Percentiles rank a stretch among this genome's conserved stretches.
These are phyloP conservation scores for Eremobia ochroleuca DNA, from an alignment of 2,888 invertebrate genomes.

Conservation along the genomic window DNA sequence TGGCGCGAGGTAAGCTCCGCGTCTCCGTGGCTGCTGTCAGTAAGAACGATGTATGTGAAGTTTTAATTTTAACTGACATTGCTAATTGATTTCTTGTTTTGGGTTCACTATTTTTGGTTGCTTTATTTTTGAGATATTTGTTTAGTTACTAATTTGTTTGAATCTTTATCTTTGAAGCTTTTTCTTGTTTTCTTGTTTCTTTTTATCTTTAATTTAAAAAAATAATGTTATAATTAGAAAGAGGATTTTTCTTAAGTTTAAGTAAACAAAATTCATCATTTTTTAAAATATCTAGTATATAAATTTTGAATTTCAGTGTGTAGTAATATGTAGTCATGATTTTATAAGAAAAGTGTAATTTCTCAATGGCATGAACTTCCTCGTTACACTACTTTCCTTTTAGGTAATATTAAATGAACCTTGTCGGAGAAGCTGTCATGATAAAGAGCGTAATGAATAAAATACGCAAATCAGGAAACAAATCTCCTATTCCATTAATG, in stretches of 20 bases:
- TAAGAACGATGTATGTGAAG: slow-evolving; percentile 63
- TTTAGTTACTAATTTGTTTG: background rate
- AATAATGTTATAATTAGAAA: background rate
- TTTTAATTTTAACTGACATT: slow-evolving; percentile 45
- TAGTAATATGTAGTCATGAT: no score
- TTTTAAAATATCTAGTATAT: no score
- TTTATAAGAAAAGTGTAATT: background rate
- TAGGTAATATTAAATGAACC: background rate
- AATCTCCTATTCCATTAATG: background rate
- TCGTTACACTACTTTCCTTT: background rate
- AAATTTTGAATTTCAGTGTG: background rate
- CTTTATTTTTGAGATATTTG: background rate
- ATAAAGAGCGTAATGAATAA: background rate
- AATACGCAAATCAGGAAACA: background rate
- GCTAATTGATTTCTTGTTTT: slow-evolving; percentile 40
- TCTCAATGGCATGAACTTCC: background rate
- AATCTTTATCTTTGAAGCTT: no score
- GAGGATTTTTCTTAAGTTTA: no score
- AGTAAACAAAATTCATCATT: background rate
- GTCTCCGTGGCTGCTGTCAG: slow-evolving; percentile 62
- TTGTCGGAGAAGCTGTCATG: background rate
- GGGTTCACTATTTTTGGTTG: background rate
- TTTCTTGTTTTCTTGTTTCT: background rate
- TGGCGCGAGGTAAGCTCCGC: slow-evolving; percentile 68
- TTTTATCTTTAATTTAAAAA: background rate